Percentiles rank a stretch among this genome's conserved stretches.
phyloP scores from a whole-genome alignment of 2,797 vertebrate species.

The Peromyscus aztecus region DNA sequence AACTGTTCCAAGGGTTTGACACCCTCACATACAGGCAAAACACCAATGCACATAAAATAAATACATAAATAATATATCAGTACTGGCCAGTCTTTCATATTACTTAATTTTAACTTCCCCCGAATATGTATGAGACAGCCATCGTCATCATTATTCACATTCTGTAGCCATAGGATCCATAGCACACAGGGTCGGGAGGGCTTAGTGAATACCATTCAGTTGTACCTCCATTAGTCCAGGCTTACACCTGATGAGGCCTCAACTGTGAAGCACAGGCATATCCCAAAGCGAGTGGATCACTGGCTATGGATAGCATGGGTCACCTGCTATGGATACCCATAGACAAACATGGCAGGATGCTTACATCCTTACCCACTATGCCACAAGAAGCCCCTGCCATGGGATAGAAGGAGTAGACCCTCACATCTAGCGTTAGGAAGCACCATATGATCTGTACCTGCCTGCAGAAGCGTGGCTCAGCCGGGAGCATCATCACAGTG shows the following conservation, averaged over 20 bases:
- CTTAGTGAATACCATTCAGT: neutral
- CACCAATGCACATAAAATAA: neutral
- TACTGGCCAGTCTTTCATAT: neutral
- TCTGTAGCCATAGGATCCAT: neutral
- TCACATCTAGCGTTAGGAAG: neutral
- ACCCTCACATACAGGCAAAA: neutral
- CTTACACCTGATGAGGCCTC: neutral
- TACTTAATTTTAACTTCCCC: conserved; percentile 2
- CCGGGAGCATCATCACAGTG: neutral
- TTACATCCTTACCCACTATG: neutral
- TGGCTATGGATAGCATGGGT: neutral
- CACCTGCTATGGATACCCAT: neutral
- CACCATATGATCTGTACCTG: neutral
- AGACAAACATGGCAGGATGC: neutral
- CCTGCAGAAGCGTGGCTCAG: neutral
- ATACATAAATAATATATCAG: neutral
- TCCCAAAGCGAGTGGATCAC: neutral
- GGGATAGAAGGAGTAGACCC: neutral
- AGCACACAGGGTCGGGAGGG: rapidly evolving
- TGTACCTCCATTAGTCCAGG: neutral
- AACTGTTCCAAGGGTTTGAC: neutral
- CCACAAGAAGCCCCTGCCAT: neutral
- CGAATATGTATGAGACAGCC: neutral
- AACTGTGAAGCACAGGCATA: neutral
- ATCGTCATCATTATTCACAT: neutral